Base-by-base conservation (phyloP, 2,888 invertebrate genomes). In the Junonia oenone region DNA sequence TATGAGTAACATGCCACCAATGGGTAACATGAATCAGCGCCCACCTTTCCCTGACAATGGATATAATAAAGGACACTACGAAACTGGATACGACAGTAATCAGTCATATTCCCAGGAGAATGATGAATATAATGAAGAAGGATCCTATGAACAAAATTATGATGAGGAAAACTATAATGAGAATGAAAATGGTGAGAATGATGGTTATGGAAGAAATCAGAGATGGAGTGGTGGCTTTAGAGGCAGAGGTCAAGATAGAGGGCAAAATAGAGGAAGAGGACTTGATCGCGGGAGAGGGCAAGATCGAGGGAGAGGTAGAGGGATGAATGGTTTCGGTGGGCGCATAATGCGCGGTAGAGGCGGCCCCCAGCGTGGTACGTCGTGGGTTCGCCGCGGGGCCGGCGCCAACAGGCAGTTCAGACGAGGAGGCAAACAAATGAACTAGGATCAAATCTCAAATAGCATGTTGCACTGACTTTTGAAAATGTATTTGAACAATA, bases 11-110 rank as follows among this genome's bases (percentile, higher is more conserved):
- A 78, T 76, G 74, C 74, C 77, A 11, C 69, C 71, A 14, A 75
- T 76, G 67, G 64, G 65, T 19, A 71, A 67, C 55, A 75, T 76
- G 69, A 71, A 72, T 27, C 72, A 69, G 19, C 69, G 72, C 31
- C 78, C 81, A 35, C 76, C 78, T 13, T 88, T 81, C 60, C 56
- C 74, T 26, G 87, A 88, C 58, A 87, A 89, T 71, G 85, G 85
- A 26, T 88, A 72, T 62, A 85, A 81, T 61, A 88, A 90, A 68
- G 75, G 79, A 22, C 77, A 75, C 59, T 88, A 73, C 63, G 85
- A 85, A 64, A 69, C 73, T 40, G 69, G 71, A 14, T 83, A 72
- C 67, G 82, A 83, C 17, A 78, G 76, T 65, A 81, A 80, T 66
- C 80, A 81, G 59, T 70, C 71, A 59, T 87, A 73, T 60, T 71